Evolutionary conservation across 2,113 vertebrate species (phyloP).

Genomic region (Trachemys scripta): DNA sequence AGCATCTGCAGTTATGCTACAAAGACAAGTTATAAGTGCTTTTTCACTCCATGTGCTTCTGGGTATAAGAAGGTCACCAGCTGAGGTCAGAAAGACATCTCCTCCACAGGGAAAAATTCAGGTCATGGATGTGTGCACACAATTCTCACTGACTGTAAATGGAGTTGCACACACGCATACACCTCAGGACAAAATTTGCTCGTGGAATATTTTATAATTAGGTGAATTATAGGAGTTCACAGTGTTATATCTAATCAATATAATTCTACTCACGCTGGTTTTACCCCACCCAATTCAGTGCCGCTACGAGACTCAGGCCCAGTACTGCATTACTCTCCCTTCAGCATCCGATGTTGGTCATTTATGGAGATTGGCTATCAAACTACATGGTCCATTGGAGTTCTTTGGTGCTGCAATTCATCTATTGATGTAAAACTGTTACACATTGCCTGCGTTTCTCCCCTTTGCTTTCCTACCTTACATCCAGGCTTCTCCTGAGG

Average conservation of each 20-base stretch:
- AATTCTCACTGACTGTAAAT: not conserved
- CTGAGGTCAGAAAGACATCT: not conserved
- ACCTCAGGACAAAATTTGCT: not conserved
- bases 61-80: not conserved
- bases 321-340: not conserved
- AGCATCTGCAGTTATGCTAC: slow-evolving; percentile 39
- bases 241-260: not conserved
- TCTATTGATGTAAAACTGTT: not conserved
- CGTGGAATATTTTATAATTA: not conserved
- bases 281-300: not conserved
- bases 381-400: not conserved
- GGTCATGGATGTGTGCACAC: not conserved
- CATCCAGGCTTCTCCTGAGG: rapidly evolving
- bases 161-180: not conserved
- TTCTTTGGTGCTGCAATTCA: not conserved
- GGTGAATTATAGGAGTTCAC: not conserved
- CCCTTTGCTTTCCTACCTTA: not conserved
- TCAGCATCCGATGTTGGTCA: not conserved
- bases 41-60: not conserved
- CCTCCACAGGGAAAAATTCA: not conserved
- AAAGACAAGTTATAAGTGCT: slow-evolving; percentile 1
- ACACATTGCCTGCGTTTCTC: not conserved
- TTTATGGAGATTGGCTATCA: not conserved
- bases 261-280: not conserved
- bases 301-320: not conserved